phyloP scores from a whole-genome alignment of 2,797 vertebrate species.

The Melopsittacus undulatus region DNA sequence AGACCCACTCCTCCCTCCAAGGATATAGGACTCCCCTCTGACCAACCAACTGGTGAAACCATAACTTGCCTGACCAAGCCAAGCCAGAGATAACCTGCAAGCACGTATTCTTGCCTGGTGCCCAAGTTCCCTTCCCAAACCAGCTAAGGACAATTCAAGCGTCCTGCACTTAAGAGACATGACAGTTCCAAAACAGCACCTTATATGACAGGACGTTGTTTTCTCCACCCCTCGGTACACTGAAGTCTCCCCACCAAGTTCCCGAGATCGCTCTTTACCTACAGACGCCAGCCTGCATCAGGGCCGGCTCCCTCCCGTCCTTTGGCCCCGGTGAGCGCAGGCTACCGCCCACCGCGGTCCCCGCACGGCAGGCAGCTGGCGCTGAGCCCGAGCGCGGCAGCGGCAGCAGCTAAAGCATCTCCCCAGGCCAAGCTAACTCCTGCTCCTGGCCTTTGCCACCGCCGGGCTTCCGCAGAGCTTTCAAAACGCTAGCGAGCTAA shows the following conservation, averaged over 20 bases:
- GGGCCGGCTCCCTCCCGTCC: not conserved
- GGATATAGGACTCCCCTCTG: not conserved
- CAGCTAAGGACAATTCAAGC: not conserved
- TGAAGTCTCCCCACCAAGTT: not conserved
- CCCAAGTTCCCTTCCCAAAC: not conserved
- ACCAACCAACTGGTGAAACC: not conserved
- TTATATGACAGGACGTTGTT: not conserved
- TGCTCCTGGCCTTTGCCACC: not conserved
- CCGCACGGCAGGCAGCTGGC: not conserved
- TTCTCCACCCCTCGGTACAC: not conserved
- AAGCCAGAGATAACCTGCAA: not conserved
- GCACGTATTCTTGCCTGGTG: not conserved
- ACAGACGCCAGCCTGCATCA: not conserved
- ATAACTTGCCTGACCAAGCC: not conserved
- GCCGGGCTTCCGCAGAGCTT: not conserved
- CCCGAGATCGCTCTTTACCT: not conserved
- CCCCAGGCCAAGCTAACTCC: not conserved
- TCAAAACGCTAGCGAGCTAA: not conserved
- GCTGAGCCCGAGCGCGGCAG: not conserved
- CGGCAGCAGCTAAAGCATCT: conserved; percentile 16
- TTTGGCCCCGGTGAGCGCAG: not conserved
- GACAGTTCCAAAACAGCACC: not conserved
- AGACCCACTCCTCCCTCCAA: not conserved
- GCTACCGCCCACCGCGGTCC: not conserved
- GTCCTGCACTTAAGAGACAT: not conserved